Evolutionary conservation across 1,140 invertebrate species (phyloP).

Genomic region (Bursaphelenchus mucronatus): DNA sequence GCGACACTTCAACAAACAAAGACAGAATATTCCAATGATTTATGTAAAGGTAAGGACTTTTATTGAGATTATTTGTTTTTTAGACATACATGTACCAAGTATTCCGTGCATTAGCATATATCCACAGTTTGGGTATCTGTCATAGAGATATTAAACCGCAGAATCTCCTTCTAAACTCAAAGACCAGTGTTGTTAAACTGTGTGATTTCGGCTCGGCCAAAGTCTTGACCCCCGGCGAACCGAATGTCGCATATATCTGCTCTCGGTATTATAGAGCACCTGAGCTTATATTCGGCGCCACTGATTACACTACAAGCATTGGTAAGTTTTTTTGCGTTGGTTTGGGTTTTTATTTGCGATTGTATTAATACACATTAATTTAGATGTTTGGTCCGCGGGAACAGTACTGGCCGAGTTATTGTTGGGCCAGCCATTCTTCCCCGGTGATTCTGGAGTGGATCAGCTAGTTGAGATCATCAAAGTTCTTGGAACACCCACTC

Average conservation of each 20-base stretch:
- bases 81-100: conserved; percentile 70
- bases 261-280: conserved; percentile 77
- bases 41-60: conserved; percentile 69
- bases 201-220: conserved; percentile 98
- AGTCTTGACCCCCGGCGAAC: conserved; percentile 90
- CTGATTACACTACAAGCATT: conserved; percentile 97
- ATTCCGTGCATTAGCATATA: conserved; percentile 69
- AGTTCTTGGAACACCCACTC: conserved; percentile 93
- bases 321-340: conserved; percentile 58
- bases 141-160: conserved; percentile 99
- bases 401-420: conserved; percentile 77
- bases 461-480: conserved; percentile 99
- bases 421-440: conserved; percentile 96
- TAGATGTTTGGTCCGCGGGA: conserved; percentile 92
- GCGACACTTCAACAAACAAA: conserved; percentile 91
- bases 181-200: conserved; percentile 91
- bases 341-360: not conserved
- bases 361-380: not conserved
- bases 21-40: conserved; percentile 97
- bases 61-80: conserved; percentile 10
- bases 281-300: conserved; percentile 91
- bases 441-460: conserved; percentile 93
- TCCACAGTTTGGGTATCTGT: conserved; percentile 83
- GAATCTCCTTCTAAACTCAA: conserved; percentile 91
- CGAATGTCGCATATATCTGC: conserved; percentile 99